Percentiles rank a stretch among this genome's conserved stretches.
phyloP scores from a whole-genome alignment of 2,797 vertebrate genomes.

The Anabacerthia variegaticeps region DNA sequence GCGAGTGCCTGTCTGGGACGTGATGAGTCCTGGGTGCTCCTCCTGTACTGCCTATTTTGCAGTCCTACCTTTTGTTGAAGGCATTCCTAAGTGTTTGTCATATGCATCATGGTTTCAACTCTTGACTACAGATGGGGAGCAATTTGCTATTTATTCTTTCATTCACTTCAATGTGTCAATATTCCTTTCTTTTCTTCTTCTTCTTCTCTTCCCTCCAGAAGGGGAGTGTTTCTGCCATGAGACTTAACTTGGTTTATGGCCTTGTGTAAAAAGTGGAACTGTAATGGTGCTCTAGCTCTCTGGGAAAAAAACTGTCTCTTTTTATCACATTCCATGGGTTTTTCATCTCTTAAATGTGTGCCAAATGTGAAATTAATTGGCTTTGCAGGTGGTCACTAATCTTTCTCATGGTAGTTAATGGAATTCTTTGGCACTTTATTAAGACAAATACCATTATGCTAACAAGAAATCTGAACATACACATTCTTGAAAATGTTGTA shows the following conservation, averaged over 20 bases:
- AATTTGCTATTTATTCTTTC: neutral
- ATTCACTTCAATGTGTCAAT: neutral
- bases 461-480: neutral
- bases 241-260: neutral
- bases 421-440: neutral
- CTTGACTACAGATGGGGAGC: neutral
- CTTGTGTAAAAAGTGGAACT: neutral
- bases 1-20: neutral
- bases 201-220: neutral
- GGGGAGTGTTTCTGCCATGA: neutral
- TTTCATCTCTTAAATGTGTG: neutral
- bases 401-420: neutral
- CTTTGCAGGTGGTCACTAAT: neutral
- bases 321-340: neutral
- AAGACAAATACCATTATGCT: neutral
- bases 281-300: neutral
- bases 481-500: neutral
- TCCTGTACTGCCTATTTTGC: neutral
- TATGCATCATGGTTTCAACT: neutral
- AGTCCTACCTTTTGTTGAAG: neutral
- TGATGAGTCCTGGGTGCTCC: neutral
- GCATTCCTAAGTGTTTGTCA: neutral
- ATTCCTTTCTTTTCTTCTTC: neutral
- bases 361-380: neutral
- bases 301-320: neutral